Conservation (phyloP, 2,888 invertebrate genomes). For the Hirtodrosophila histrioides region DNA sequence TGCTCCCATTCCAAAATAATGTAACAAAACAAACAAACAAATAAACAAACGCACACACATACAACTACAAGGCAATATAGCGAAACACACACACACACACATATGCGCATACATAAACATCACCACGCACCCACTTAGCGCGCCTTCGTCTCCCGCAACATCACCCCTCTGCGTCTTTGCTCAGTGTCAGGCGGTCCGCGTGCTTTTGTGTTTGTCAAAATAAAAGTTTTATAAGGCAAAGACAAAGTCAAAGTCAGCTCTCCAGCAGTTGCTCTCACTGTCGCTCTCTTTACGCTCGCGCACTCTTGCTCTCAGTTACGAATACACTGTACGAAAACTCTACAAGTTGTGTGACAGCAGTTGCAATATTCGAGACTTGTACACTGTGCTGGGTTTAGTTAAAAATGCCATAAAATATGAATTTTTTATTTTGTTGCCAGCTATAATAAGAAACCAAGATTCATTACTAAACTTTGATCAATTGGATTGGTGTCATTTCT, state of each 20-base stretch:
- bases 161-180: background rate
- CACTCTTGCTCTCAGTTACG: slow-evolving; percentile 24
- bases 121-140: slow-evolving; percentile 53
- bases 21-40: slow-evolving; percentile 72
- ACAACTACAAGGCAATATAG: slow-evolving; percentile 11
- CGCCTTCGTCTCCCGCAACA: slow-evolving; percentile 9
- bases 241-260: slow-evolving; percentile 31
- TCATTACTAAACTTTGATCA: no score
- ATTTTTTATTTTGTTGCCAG: no score
- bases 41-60: slow-evolving; percentile 46
- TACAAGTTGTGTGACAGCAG: slow-evolving; percentile 6
- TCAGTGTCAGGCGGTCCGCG: slow-evolving; percentile 39
- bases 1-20: slow-evolving; percentile 31
- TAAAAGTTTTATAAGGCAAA: slow-evolving; percentile 58
- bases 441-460: no score
- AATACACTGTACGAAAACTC: slow-evolving; percentile 31
- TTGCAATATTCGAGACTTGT: background rate
- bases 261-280: slow-evolving; percentile 29
- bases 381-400: slow-evolving; percentile 2
- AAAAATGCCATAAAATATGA: background rate
- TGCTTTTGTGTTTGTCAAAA: slow-evolving; percentile 64
- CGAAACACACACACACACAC: slow-evolving; percentile 9
- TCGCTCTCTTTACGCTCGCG: slow-evolving; percentile 20
- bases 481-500: no score
- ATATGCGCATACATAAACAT: slow-evolving; percentile 11